Conservation (phyloP, 2,797 vertebrate species). For the Gallirallus australis region DNA sequence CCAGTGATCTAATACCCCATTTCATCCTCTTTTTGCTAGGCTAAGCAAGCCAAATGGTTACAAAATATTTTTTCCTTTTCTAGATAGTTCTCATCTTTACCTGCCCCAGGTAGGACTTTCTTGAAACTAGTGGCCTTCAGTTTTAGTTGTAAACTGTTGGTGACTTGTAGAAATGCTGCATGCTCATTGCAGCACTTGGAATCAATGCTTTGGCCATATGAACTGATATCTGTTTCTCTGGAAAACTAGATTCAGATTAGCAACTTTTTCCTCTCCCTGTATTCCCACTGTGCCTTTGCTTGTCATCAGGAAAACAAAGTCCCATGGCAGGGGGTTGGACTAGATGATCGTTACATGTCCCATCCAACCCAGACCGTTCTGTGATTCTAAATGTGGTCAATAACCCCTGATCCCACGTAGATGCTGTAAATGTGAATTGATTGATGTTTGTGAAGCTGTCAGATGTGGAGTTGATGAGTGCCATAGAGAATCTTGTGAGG, state of each 20-base stretch:
- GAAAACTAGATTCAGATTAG: background rate
- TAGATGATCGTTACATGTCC: background rate
- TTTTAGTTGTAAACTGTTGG: background rate
- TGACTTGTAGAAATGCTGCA: background rate
- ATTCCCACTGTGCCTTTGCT: background rate
- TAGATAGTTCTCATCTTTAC: background rate
- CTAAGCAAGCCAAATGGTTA: background rate
- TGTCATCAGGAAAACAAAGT: background rate
- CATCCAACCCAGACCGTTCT: background rate
- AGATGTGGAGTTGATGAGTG: background rate
- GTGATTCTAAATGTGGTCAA: background rate
- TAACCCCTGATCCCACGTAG: rapidly evolving
- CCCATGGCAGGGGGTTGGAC: rapidly evolving
- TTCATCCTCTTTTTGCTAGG: background rate
- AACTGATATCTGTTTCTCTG: background rate
- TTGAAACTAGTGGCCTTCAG: background rate
- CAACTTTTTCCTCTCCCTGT: background rate
- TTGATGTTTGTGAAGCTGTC: background rate
- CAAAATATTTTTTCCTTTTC: background rate
- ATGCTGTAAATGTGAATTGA: background rate
- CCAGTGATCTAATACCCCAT: background rate
- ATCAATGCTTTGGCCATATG: background rate
- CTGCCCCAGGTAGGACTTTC: background rate
- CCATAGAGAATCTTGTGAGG: background rate
- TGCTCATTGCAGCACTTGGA: background rate